Percentiles rank a stretch among this genome's conserved stretches.
phyloP scores from a whole-genome alignment of 2,113 vertebrate genomes.

The Naja naja region DNA sequence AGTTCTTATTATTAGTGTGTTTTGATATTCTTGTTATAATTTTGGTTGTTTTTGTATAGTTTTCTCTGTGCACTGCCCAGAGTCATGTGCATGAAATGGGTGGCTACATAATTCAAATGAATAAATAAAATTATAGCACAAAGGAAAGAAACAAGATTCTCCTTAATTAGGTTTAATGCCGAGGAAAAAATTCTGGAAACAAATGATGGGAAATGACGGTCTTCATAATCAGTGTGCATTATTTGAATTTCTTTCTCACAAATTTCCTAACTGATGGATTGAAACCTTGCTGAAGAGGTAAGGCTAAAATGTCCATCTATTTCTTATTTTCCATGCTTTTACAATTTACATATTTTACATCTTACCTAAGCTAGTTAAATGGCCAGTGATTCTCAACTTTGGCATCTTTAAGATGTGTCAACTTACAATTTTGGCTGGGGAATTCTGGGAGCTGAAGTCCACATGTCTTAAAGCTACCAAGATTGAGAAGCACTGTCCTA shows the following conservation, averaged over 20 bases:
- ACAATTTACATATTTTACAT: neutral
- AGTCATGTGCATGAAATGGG: neutral
- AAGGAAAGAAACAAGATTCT: neutral
- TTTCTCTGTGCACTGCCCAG: neutral
- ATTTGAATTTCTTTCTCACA: neutral
- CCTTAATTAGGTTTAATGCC: neutral
- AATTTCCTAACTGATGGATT: neutral
- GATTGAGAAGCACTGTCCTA: no score
- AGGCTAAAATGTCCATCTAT: neutral
- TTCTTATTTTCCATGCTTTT: neutral
- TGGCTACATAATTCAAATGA: neutral
- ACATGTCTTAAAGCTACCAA: no score
- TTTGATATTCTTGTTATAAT: neutral
- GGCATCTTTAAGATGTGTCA: no score
- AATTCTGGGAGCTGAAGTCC: no score
- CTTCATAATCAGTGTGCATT: neutral
- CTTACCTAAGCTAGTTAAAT: neutral
- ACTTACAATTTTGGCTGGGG: no score
- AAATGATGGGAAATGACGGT: neutral
- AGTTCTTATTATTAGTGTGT: neutral
- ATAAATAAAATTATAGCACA: neutral
- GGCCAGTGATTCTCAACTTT: neutral
- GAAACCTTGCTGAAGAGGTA: neutral
- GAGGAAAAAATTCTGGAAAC: neutral
- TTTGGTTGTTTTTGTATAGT: neutral